Conservation (phyloP, 2,113 vertebrate species). For the Prietella phreatophila region DNA sequence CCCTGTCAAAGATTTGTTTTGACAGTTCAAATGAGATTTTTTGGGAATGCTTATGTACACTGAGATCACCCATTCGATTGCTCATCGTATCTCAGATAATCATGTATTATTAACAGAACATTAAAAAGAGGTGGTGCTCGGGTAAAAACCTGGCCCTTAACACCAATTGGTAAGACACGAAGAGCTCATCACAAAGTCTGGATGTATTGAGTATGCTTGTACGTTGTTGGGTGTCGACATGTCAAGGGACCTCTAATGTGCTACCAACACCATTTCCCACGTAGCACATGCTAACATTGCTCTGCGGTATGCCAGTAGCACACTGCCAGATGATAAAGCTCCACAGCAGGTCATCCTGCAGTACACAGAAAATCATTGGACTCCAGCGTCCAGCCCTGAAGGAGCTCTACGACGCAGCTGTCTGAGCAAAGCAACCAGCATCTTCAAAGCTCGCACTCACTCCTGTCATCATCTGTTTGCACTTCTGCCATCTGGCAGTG, state of each 20-base stretch:
- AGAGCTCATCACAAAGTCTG: background rate
- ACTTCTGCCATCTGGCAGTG: conserved; percentile 8
- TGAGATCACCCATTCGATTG: background rate
- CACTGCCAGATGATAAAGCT: background rate
- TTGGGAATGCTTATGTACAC: background rate
- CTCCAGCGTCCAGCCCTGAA: background rate
- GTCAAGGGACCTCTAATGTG: background rate
- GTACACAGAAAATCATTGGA: background rate
- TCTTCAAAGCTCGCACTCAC: background rate
- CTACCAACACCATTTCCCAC: background rate
- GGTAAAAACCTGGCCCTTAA: background rate
- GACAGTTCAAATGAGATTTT: too few species aligned
- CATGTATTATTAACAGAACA: background rate
- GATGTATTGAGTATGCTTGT: background rate
- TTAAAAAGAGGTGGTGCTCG: background rate
- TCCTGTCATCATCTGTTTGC: conserved; percentile 32
- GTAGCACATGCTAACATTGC: background rate
- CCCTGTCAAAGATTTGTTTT: too few species aligned
- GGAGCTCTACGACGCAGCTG: background rate
- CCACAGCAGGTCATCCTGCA: background rate
- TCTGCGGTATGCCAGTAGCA: background rate
- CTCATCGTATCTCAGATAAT: background rate
- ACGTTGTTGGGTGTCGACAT: background rate
- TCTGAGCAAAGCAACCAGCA: conserved; percentile 12
- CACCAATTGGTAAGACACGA: background rate